Conservation (phyloP, 2,113 vertebrate species). For the Sclerurus mexicanus region DNA sequence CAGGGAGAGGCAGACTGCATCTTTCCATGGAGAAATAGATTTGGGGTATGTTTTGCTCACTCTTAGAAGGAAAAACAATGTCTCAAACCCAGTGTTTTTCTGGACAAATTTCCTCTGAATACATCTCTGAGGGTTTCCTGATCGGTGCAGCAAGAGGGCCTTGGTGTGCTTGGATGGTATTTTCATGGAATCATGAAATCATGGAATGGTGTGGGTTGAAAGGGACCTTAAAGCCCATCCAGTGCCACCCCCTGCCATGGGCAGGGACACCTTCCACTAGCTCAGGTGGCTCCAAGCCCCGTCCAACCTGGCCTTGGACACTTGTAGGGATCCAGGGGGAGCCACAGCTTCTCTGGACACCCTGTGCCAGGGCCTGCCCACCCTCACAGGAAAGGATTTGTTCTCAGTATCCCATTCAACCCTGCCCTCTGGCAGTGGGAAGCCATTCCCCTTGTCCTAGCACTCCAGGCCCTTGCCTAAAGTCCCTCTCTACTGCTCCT, state of each 20-base stretch:
- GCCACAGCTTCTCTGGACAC: not conserved
- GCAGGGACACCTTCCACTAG: not conserved
- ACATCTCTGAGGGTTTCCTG: not conserved
- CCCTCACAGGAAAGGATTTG: not conserved
- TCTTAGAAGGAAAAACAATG: not conserved
- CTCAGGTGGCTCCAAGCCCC: not conserved
- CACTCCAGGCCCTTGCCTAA: not conserved
- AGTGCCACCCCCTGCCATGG: too few relatives aligned
- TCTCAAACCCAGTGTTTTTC: not conserved
- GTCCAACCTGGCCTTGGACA: not conserved
- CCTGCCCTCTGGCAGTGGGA: not conserved
- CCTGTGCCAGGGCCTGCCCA: not conserved
- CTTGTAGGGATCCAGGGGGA: not conserved
- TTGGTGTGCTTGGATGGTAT: not conserved
- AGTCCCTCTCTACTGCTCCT: not conserved
- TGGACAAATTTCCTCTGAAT: not conserved
- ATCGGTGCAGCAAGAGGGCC: not conserved
- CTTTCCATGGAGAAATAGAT: not conserved
- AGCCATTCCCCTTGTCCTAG: rapidly evolving
- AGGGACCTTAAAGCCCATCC: not conserved
- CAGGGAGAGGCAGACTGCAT: not conserved
- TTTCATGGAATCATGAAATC: not conserved
- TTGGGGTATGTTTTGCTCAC: not conserved
- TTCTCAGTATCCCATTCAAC: not conserved
- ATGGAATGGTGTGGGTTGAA: not conserved